Evolutionary conservation across 2,113 vertebrate species (phyloP).

Genomic region (Leptobrachium ailaonicum): DNA sequence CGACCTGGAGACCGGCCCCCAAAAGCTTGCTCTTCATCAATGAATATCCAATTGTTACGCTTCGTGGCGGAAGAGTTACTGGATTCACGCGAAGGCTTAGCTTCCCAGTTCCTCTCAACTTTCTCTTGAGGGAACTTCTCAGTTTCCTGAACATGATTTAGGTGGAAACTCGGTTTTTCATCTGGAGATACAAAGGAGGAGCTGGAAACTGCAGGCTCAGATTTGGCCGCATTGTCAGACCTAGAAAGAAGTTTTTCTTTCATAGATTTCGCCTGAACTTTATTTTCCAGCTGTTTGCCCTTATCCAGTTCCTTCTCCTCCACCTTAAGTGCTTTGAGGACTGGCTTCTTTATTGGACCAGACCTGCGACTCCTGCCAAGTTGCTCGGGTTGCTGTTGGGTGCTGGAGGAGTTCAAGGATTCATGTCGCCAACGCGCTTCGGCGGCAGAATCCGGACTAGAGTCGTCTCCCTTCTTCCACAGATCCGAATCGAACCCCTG

Average conservation of each 20-base stretch:
- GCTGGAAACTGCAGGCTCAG: slow-evolving; percentile 68
- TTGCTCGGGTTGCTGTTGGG: slow-evolving; percentile 74
- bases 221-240: slow-evolving; percentile 71
- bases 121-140: slow-evolving; percentile 71
- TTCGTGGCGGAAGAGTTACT: slow-evolving; percentile 74
- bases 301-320: slow-evolving; percentile 94
- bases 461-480: slow-evolving; percentile 81
- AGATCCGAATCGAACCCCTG: slow-evolving; percentile 65
- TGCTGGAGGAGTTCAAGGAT: slow-evolving; percentile 55
- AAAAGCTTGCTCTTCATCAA: slow-evolving; percentile 95
- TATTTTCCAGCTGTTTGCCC: slow-evolving; percentile 70
- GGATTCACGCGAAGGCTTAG: slow-evolving; percentile 71
- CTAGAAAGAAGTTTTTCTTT: slow-evolving; percentile 68
- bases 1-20: slow-evolving; percentile 82
- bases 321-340: slow-evolving; percentile 95
- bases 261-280: slow-evolving; percentile 69
- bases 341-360: slow-evolving; percentile 93
- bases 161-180: slow-evolving; percentile 66
- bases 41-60: slow-evolving; percentile 96
- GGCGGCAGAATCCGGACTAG: slow-evolving; percentile 64
- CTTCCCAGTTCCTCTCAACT: slow-evolving; percentile 76
- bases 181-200: slow-evolving; percentile 61
- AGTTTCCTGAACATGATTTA: slow-evolving; percentile 53
- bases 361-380: slow-evolving; percentile 81
- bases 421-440: slow-evolving; percentile 80